Evolutionary conservation across 1,140 invertebrate species (phyloP), one percentile per base, ranked within the genome.

Genomic region (Sarcophaga peregrina): DNA sequence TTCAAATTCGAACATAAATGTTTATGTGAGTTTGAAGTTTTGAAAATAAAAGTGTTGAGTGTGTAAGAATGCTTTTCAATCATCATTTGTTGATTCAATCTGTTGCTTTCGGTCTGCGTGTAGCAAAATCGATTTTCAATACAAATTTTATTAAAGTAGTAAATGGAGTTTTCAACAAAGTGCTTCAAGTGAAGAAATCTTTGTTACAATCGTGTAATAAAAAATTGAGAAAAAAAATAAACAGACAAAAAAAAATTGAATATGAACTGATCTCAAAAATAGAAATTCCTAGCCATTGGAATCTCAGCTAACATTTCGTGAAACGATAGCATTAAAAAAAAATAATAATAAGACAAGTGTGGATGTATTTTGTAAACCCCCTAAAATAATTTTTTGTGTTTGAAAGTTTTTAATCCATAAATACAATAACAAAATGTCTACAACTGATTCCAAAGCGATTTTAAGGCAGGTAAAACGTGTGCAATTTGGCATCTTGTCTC

Each of bases 401-500:
- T 72, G 20, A 2, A 8, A 68, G 9, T 50, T 78, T 25, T 75
- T 46, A 46, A 20, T 78, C 8, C 47, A 17, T 20, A 68, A 20
- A 5, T 17, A 68, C 10, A 20, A 20, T 68, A 68, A 7, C 17
- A 68, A 68, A 20, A 83, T 83, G 83, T 10, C 80, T 50, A 83
- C 83, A 11, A 83, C 82, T 13, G 83, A 83, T 37, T 83, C 83
- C 45, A 98, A 98, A 91, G 98, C 98, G 87, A 96, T 98, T 25
- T 88, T 99, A 87, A 93, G 97, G 87, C 95, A 95, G 84, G 98
- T 99, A 76, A 98, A 98, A 93, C 94, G 95, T 90, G 97, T 99
- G 75, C 99, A 99, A 92, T 99, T 99, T 91, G 98, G 98, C 81
- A 99, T 99, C 90, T 92, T 99, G 85, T 97, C 97, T 87, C 98